Conservation (phyloP, 2,888 invertebrate genomes). For the Abrostola tripartita region DNA sequence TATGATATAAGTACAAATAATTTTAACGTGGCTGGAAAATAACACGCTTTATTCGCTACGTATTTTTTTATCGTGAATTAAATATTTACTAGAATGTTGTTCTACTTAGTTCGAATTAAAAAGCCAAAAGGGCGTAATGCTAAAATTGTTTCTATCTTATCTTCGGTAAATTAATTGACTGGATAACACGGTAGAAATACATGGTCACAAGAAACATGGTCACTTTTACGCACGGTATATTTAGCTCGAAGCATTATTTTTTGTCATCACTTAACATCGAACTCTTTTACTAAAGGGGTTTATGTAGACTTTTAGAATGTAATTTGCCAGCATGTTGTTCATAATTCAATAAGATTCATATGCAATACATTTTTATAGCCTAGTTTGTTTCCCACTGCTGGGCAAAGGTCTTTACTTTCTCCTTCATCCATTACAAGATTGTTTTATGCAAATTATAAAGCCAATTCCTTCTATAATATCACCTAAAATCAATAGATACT, state of each 20-base stretch:
- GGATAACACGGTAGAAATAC: neutral
- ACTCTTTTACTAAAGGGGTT: no score
- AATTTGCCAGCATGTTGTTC: no score
- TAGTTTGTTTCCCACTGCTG: no score
- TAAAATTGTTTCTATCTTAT: neutral
- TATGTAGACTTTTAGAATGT: no score
- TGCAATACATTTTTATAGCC: no score
- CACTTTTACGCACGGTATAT: neutral
- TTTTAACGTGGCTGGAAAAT: neutral
- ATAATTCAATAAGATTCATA: no score
- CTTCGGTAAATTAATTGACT: neutral
- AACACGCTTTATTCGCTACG: no score
- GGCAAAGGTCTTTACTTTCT: no score
- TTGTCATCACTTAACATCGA: neutral
- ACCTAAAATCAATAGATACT: no score
- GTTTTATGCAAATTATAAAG: no score
- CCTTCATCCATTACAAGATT: no score
- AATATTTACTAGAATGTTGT: neutral
- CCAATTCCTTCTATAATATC: no score
- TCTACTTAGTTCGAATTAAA: neutral
- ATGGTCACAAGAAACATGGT: neutral
- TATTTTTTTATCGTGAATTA: neutral
- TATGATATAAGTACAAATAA: neutral
- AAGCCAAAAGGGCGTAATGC: neutral
- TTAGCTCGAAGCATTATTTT: neutral